Base-by-base conservation (phyloP, 2,888 invertebrate genomes). In the Pyrrhia umbra region DNA sequence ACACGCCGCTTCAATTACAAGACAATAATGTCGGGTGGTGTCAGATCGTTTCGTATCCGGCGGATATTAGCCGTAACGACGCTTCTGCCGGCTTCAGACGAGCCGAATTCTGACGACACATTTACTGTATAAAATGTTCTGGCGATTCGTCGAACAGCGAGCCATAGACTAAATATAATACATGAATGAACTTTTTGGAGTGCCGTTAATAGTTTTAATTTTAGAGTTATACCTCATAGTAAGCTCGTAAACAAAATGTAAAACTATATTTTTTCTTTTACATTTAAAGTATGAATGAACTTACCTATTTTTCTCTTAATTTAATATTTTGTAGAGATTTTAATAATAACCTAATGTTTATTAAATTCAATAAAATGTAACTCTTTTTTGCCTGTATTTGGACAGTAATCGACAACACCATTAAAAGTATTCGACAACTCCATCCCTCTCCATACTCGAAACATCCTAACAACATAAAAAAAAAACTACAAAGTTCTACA, bases 1-100 rank as follows among this genome's bases (percentile, higher is more conserved):
- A 87, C 93, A 92, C 91, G 83, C 90, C 87, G 89, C 87, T 92
- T 92, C 93, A 92, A 93, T 94, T 93, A 94, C 88, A 89, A 81
- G 89, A 89, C 90, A 90, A 91, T 91, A 90, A 91, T 88, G 87
- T 87, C 83, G 82, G 77, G 77, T 77, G 84, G 85, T 86, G 89
- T 88, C 80, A 76, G 67, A 85, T 85, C 83, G 84, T 79, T 83
- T 80, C 89, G 88, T 92, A 90, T 95, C 94, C 94, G 93, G 81
- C 94, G 94, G 94, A 94, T 92, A 93, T 92, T 88, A 88, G 83
- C 83, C 90, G 87, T 85, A 86, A 85, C 90, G 88, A 88, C 86
- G 80, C 46, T 10, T 55, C 79, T 77, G 61, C 71, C 78, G 77
- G 80, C 90, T 88, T 90, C 90, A 90, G 85, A 88, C 79, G 84